A percentile compares a stretch with the other conserved stretches of the same genome.
phyloP scores from a whole-genome alignment of 2,888 invertebrate species.

The Agonopterix heracliana region DNA sequence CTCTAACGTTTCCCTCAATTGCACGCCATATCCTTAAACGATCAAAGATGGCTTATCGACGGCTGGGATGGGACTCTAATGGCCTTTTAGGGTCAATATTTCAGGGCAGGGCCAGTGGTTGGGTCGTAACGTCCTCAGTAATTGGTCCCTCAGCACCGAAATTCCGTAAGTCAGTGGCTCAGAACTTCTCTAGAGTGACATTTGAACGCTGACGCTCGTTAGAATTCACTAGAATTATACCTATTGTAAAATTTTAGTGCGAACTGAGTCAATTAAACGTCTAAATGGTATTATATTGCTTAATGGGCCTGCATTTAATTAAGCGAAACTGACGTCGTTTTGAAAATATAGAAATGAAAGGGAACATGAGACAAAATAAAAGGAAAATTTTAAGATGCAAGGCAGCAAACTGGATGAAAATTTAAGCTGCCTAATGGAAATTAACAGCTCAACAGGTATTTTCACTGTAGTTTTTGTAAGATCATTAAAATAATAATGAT shows the following conservation, averaged over 20 bases:
- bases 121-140: slow-evolving; percentile 41
- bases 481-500: background rate
- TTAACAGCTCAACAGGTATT: background rate
- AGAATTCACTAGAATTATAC: slow-evolving; percentile 7
- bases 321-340: slow-evolving; percentile 1
- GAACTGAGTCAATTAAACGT: slow-evolving; percentile 6
- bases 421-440: background rate
- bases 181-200: slow-evolving; percentile 8
- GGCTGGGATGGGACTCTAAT: slow-evolving; percentile 56
- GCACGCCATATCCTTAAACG: slow-evolving; percentile 46
- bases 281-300: slow-evolving; percentile 9
- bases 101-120: slow-evolving; percentile 41
- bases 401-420: too few species aligned
- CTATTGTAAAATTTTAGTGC: slow-evolving; percentile 14
- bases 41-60: slow-evolving; percentile 55
- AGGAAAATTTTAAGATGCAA: too few species aligned
- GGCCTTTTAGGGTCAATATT: slow-evolving; percentile 65
- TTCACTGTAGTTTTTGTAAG: too few species aligned
- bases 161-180: slow-evolving; percentile 15
- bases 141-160: slow-evolving; percentile 44
- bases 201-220: slow-evolving; percentile 15
- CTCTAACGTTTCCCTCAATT: slow-evolving; percentile 28
- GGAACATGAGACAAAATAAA: too few species aligned
- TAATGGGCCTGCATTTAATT: slow-evolving; percentile 11
- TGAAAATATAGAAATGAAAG: too few species aligned